phyloP scores from a whole-genome alignment of 2,797 vertebrate genomes.

The Streptopelia turtur region DNA sequence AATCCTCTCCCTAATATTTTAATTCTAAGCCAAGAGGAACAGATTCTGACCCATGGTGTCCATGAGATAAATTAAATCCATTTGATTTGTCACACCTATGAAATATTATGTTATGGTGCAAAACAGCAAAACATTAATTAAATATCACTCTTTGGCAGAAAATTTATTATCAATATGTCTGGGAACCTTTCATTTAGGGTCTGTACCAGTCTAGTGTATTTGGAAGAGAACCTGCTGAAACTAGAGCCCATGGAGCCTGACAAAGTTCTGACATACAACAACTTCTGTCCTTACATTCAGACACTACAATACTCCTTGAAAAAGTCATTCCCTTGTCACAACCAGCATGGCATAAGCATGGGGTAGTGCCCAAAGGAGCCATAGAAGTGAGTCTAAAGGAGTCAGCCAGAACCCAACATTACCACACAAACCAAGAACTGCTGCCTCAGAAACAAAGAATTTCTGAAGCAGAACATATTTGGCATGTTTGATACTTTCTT shows the following conservation, averaged over 20 bases:
- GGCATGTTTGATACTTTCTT: neutral
- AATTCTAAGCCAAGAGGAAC: neutral
- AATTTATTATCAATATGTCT: neutral
- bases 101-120: neutral
- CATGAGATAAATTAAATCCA: slow-evolving; percentile 2
- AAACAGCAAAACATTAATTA: neutral
- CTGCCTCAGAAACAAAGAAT: neutral
- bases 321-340: neutral
- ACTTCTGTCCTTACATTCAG: neutral
- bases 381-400: neutral
- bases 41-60: neutral
- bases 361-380: neutral
- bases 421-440: neutral
- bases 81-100: neutral
- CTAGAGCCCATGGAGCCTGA: neutral
- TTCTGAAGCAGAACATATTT: neutral
- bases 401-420: neutral
- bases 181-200: neutral
- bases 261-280: neutral
- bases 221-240: neutral
- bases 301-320: neutral
- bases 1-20: neutral
- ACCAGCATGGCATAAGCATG: neutral
- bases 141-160: neutral
- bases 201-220: neutral